Evolutionary conservation across 2,797 vertebrate species (phyloP), one percentile per base, ranked within the genome.

Genomic region (Moxostoma hubbsi): DNA sequence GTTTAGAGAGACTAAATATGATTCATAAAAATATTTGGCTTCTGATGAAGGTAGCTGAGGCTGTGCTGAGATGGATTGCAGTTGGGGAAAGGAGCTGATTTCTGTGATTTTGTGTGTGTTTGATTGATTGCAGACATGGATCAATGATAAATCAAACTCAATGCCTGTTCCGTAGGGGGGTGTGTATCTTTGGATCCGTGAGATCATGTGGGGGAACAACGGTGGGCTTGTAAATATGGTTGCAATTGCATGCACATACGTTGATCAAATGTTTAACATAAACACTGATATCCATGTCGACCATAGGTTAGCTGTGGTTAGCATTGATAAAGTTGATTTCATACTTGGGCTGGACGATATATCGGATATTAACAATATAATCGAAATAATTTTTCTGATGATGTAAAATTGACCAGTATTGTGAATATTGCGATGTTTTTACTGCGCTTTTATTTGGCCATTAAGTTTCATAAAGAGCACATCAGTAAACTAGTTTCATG

Each of bases 11-110:
- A 88, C 87, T 93, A 91, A 92, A 90, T 91, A 90, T 92, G 92
- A 93, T 92, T 93, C 91, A 93, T 93, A 91, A 89, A 93, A 93
- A 93, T 92, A 90, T 91, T 54, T 90, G 87, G 83, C 87, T 90
- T 84, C 83, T 91, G 92, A 93, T 90, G 89, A 90, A 93, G 92
- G 90, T 87, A 87, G 87, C 90, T 88, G 87, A 85, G 88, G 89
- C 88, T 84, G 82, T 86, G 82, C 69, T 72, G 87, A 93, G 92
- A 93, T 93, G 88, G 91, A 93, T 93, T 89, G 90, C 85, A 87
- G 88, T 75, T 87, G 83, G 82, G 85, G 83, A 90, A 92, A 91
- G 90, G 89, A 92, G 93, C 92, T 93, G 93, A 93, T 93, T 93
- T 93, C 91, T 90, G 89, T 91, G 92, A 94, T 94, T 92, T 91